A percentile compares a stretch with the other conserved stretches of the same genome.
phyloP scores from a whole-genome alignment of 2,113 vertebrate genomes.

The Corythaeola cristata region DNA sequence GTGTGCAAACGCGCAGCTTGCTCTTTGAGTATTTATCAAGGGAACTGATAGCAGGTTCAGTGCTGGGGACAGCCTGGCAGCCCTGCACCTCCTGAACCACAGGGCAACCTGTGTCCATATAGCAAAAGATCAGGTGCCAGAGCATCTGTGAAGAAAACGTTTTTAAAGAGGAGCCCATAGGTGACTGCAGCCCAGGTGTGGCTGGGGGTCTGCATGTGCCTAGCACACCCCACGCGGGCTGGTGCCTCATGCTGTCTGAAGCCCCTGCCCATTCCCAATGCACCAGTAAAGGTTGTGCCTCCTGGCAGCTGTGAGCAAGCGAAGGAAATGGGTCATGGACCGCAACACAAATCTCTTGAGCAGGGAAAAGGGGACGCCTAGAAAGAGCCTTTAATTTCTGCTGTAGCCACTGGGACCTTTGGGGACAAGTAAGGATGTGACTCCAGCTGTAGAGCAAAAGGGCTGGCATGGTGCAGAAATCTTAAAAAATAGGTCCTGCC shows the following conservation, averaged over 20 bases:
- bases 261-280: not conserved
- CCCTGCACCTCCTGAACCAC: not conserved
- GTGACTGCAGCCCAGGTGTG: not conserved
- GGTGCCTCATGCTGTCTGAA: not conserved
- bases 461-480: not conserved
- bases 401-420: fast-evolving
- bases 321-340: not conserved
- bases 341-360: not conserved
- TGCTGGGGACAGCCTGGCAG: not conserved
- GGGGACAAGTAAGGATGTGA: not conserved
- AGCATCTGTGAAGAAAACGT: fast-evolving
- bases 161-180: not conserved
- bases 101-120: fast-evolving
- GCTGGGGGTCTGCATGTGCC: not conserved
- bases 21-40: not conserved
- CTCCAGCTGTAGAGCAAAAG: not conserved
- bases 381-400: not conserved
- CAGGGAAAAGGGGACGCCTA: not conserved
- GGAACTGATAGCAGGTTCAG: not conserved
- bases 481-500: not conserved
- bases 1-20: not conserved
- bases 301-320: not conserved
- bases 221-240: fast-evolving
- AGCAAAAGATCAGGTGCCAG: not conserved
- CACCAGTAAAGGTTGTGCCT: not conserved